A percentile compares a stretch with the other conserved stretches of the same genome.
Conservation (phyloP, 2,888 invertebrate genomes). For the Sericinus montela region DNA sequence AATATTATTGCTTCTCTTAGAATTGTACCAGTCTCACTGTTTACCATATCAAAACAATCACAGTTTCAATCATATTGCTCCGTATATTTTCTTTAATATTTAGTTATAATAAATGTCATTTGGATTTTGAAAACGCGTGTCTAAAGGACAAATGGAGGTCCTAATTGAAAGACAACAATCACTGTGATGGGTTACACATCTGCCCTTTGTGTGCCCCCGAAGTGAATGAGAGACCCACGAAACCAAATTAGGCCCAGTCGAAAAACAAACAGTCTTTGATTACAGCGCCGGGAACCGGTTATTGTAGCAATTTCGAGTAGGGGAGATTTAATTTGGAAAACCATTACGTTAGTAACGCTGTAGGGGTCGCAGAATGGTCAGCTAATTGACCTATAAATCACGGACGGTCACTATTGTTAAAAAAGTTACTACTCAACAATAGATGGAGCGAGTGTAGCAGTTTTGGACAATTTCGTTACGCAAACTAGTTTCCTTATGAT, state of each 20-base stretch:
- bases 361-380: slow-evolving; percentile 59
- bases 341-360: slow-evolving; percentile 37
- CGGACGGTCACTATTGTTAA: slow-evolving; percentile 40
- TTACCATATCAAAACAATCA: no score
- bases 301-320: slow-evolving; percentile 38
- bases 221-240: slow-evolving; percentile 25
- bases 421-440: slow-evolving; percentile 45
- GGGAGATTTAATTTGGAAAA: slow-evolving; percentile 62
- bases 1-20: no score
- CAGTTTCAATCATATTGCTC: no score
- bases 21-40: no score
- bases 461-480: slow-evolving; percentile 36
- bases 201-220: slow-evolving; percentile 46
- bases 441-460: slow-evolving; percentile 56
- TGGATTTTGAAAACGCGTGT: background rate
- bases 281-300: slow-evolving; percentile 58
- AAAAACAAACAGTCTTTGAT: slow-evolving; percentile 72
- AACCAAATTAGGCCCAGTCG: slow-evolving; percentile 56
- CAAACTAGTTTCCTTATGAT: slow-evolving; percentile 49
- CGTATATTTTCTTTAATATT: background rate
- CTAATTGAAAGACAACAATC: slow-evolving; percentile 31
- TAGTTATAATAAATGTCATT: background rate
- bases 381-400: slow-evolving; percentile 75
- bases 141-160: slow-evolving; percentile 8
- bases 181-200: slow-evolving; percentile 39